Percentiles rank a stretch among this genome's conserved stretches.
These are phyloP conservation scores for Australoheros facetus DNA, from an alignment of 2,797 vertebrate genomes.

Conservation along the genomic window DNA sequence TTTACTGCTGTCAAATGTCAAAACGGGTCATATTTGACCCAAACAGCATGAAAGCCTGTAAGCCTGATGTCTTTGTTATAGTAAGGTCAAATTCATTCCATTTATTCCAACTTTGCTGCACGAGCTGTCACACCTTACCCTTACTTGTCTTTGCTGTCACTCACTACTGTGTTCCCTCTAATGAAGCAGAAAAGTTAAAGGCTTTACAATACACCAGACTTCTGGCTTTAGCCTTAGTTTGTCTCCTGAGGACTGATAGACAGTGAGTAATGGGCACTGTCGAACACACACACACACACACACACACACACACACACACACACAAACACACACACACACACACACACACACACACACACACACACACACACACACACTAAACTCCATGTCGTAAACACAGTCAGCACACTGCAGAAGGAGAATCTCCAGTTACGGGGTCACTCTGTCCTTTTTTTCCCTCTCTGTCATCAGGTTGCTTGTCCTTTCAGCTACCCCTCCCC, in stretches of 20 bases:
- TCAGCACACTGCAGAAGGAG: constrained; percentile 28
- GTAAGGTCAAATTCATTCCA: constrained; percentile 48
- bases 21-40: neutral
- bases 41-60: neutral
- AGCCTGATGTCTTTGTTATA: constrained; percentile 56
- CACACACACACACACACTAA: constrained; percentile 9
- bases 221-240: constrained; percentile 47
- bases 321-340: too few species aligned
- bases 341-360: too few species aligned
- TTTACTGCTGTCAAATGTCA: neutral
- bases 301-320: neutral
- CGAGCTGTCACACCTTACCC: constrained; percentile 41
- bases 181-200: constrained; percentile 68
- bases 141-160: constrained; percentile 59
- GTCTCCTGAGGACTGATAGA: constrained; percentile 55
- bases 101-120: constrained; percentile 65
- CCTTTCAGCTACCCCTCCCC: neutral
- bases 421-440: constrained; percentile 50
- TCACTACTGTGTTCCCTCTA: constrained; percentile 63
- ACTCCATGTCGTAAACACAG: constrained; percentile 46
- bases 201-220: constrained; percentile 50
- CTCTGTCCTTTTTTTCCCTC: constrained; percentile 15
- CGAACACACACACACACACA: constrained; percentile 4
- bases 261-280: constrained; percentile 56
- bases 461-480: constrained; percentile 6